Evolutionary conservation across 2,888 invertebrate species (phyloP).

Genomic region (Eutolmus rufibarbis): DNA sequence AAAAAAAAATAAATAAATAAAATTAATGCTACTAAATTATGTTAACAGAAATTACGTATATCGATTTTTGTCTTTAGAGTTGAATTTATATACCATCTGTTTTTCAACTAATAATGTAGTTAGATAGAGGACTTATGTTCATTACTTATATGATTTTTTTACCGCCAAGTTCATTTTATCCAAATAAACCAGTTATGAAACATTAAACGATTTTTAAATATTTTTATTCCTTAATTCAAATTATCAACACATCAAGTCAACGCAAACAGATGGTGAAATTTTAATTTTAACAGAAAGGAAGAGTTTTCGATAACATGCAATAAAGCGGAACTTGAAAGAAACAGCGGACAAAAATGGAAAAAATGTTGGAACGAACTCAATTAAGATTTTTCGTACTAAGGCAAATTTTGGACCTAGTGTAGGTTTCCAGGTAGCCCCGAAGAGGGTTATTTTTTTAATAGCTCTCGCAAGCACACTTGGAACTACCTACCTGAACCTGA

Average conservation of each 20-base stretch:
- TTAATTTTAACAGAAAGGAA: too few relatives aligned
- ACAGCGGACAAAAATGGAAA: too few relatives aligned
- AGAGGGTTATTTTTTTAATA: too few relatives aligned
- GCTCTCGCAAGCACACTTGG: too few relatives aligned
- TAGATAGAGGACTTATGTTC: not conserved
- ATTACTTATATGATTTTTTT: not conserved
- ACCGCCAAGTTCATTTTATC: not conserved
- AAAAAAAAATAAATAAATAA: not conserved
- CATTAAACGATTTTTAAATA: not conserved
- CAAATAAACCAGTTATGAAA: not conserved
- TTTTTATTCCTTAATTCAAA: not conserved
- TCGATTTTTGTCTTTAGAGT: not conserved
- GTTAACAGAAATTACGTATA: not conserved
- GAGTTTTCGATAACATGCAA: too few relatives aligned
- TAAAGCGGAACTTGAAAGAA: too few relatives aligned
- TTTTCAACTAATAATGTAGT: not conserved
- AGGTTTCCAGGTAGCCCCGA: too few relatives aligned
- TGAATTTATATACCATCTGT: not conserved
- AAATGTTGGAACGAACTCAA: too few relatives aligned
- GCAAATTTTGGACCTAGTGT: too few relatives aligned
- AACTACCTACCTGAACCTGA: too few relatives aligned
- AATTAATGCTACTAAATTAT: not conserved
- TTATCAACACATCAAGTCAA: not conserved
- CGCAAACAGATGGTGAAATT: too few relatives aligned
- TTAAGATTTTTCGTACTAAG: too few relatives aligned